Evolutionary conservation across 2,797 vertebrate species (phyloP), one percentile per base, ranked within the genome.

Genomic region (Rhodeus uyekii): DNA sequence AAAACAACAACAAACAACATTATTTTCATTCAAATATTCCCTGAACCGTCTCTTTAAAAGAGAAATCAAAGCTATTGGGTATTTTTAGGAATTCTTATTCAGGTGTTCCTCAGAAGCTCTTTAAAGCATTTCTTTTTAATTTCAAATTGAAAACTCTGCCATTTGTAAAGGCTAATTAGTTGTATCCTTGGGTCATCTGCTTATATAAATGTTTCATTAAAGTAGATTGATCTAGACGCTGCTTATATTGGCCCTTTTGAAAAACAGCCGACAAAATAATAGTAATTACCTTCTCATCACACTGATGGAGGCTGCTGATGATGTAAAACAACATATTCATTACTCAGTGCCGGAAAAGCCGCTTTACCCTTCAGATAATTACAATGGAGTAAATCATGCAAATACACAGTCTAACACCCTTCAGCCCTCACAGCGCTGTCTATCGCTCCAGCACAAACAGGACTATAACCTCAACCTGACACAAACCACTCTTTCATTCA

Each of bases 241-340:
- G 77, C 63, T 42, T 68, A 46, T 46, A 44, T 72, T 63, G 55
- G 13, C 16, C 58, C 34, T 58, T 74, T 55, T 53, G 34, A 74
- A 53, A 64, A 81, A n/a, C 44, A 63, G 5, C 80, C 24, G 0
- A 48, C 61, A 55, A 42, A 81, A 81, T 81, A 63, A 63, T 19
- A 81, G 44, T 75, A 81, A 81, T 81, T 81, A 81, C 5, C 68
- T 73, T 81, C 65, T 80, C 69, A 63, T 81, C 68, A 22, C 9
- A 3, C 58, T 63, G 55, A 81, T 73, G 55, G 55, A 81, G 79
- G 68, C 58, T 63, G 58, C 24, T 81, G 79, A 73, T 63, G 42
- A 73, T 81, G 67, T 48, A 73, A 72, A 80, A 80, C 67, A 81
- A 61, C 67, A 80, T 63, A 61, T 80, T 48, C 29, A 80, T 72